A percentile compares a stretch with the other conserved stretches of the same genome.
Conservation (phyloP, 2,113 vertebrate species). For the Zosterops hypoxanthus region DNA sequence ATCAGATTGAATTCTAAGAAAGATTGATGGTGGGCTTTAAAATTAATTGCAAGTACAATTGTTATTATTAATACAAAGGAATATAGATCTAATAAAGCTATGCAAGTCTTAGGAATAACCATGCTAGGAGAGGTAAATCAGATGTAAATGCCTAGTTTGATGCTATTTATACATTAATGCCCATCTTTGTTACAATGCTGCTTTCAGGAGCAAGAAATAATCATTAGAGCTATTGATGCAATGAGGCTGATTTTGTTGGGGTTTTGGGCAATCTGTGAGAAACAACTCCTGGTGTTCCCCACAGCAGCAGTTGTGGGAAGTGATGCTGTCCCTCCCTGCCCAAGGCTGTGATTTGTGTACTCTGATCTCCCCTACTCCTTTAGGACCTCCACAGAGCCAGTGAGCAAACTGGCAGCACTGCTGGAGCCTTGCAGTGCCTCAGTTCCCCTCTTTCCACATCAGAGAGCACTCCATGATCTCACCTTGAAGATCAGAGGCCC, state of each 20-base stretch:
- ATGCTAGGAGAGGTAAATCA: neutral
- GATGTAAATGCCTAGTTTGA: neutral
- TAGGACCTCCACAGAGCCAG: neutral
- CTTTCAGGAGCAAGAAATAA: neutral
- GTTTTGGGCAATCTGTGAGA: neutral
- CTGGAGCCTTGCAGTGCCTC: neutral
- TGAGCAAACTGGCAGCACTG: neutral
- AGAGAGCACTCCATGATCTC: neutral
- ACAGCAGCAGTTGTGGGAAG: neutral
- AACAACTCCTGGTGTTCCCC: neutral
- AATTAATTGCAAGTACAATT: slow-evolving; percentile 66
- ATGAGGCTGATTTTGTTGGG: neutral
- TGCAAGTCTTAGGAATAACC: neutral
- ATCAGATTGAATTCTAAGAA: slow-evolving; percentile 54
- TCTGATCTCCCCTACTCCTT: neutral
- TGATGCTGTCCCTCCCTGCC: neutral
- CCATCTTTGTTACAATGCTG: neutral
- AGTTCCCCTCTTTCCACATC: neutral
- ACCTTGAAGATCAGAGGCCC: neutral
- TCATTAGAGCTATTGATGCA: neutral
- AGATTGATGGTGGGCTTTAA: slow-evolving; percentile 62
- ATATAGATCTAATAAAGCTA: neutral
- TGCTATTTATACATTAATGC: neutral
- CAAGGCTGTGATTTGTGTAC: accelerated
- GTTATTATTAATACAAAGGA: slow-evolving; percentile 53